Conservation (phyloP, 2,113 vertebrate genomes). For the Colinus virginianus region DNA sequence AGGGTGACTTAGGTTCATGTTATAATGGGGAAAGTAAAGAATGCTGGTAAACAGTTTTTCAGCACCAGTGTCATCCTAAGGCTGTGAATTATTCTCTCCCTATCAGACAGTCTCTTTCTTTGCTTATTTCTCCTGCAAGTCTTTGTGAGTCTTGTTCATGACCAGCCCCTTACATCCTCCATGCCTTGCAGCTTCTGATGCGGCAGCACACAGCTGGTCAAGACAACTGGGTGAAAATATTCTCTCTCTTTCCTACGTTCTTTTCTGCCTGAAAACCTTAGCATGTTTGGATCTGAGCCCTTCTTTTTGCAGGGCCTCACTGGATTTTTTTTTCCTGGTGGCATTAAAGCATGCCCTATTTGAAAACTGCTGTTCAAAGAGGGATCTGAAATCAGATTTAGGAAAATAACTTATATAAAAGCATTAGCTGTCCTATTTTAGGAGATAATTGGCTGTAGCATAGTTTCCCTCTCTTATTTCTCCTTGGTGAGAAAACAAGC, state of each 20-base stretch:
- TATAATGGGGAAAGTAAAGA: background rate
- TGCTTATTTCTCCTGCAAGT: background rate
- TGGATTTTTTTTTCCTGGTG: background rate
- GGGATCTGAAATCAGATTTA: background rate
- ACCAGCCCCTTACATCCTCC: background rate
- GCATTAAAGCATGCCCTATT: background rate
- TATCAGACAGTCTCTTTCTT: background rate
- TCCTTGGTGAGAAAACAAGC: conserved; percentile 13
- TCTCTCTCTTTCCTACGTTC: background rate
- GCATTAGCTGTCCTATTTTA: conserved; percentile 25
- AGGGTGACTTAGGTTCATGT: background rate
- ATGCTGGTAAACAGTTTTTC: background rate
- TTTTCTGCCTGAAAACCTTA: background rate
- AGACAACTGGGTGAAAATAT: background rate
- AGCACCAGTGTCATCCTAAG: background rate
- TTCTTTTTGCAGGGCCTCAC: background rate
- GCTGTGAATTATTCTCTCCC: background rate
- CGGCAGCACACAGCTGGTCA: background rate
- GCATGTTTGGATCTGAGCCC: background rate
- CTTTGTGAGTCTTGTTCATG: background rate
- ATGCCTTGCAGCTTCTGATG: background rate
- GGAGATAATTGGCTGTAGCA: conserved; percentile 36
- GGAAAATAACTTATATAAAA: conserved; percentile 6
- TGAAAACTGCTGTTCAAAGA: conserved; percentile 20
- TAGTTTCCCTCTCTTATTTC: background rate